phyloP scores from a whole-genome alignment of 1,140 invertebrate genomes.

The Cataglyphis hispanica region DNA sequence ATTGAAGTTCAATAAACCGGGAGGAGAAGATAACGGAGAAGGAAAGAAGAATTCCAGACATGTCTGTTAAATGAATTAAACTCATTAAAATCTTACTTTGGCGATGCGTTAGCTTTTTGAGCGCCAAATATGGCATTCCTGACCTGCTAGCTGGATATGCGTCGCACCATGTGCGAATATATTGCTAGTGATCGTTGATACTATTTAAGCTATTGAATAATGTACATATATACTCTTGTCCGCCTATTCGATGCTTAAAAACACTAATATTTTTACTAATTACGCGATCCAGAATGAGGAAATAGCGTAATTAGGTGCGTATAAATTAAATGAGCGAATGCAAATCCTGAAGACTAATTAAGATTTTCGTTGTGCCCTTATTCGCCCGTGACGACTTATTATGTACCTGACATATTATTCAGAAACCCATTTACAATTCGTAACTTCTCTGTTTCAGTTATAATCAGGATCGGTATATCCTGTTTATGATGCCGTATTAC shows the following conservation, averaged over 20 bases:
- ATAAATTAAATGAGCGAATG: slow-evolving; percentile 41
- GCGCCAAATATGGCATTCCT: slow-evolving; percentile 78
- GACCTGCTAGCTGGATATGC: slow-evolving; percentile 78
- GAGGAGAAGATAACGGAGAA: slow-evolving; percentile 19
- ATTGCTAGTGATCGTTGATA: background rate
- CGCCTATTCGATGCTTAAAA: background rate
- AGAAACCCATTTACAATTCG: background rate
- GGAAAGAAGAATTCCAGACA: slow-evolving; percentile 69
- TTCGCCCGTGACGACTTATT: slow-evolving; percentile 28
- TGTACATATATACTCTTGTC: background rate
- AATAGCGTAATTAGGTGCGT: background rate
- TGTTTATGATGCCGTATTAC: slow-evolving; percentile 82
- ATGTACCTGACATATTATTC: slow-evolving; percentile 19
- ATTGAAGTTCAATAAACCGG: slow-evolving; percentile 42
- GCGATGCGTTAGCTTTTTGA: slow-evolving; percentile 75
- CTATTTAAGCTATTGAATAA: slow-evolving; percentile 63
- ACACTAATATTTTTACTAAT: slow-evolving; percentile 2
- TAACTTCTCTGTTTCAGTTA: slow-evolving; percentile 67
- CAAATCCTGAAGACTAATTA: slow-evolving; percentile 17
- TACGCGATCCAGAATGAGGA: background rate
- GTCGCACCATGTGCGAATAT: slow-evolving; percentile 72
- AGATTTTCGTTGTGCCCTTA: slow-evolving; percentile 30
- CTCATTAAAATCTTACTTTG: slow-evolving; percentile 79
- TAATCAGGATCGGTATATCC: slow-evolving; percentile 36
- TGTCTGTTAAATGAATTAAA: slow-evolving; percentile 75